Evolutionary conservation across 2,113 vertebrate genomes (phyloP).

Genomic region (Marcusenius ussheri): DNA sequence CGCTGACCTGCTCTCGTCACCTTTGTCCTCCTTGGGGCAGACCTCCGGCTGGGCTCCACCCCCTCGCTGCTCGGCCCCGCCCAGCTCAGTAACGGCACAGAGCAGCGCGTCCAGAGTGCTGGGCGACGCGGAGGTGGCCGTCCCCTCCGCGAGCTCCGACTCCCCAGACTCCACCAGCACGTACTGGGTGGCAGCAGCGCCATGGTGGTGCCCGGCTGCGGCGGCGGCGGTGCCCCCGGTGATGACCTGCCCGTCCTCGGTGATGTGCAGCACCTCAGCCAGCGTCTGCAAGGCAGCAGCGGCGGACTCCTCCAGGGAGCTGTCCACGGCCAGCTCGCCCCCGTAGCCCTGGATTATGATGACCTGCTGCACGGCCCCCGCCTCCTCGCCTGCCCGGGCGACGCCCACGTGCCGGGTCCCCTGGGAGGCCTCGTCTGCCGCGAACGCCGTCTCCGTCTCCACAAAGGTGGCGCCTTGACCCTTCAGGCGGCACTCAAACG

Average conservation of each 20-base stretch:
- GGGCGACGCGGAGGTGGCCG: slow-evolving; percentile 63
- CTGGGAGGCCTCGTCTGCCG: slow-evolving; percentile 51
- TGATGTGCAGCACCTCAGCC: slow-evolving; percentile 90
- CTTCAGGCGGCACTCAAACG: slow-evolving; percentile 92
- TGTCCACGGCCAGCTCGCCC: slow-evolving; percentile 70
- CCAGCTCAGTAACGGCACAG: slow-evolving; percentile 84
- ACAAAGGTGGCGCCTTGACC: slow-evolving; percentile 92
- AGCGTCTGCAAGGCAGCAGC: slow-evolving; percentile 89
- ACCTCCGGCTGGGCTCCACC: slow-evolving; percentile 40
- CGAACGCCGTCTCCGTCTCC: slow-evolving; percentile 69
- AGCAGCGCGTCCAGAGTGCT: slow-evolving; percentile 85
- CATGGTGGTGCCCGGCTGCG: slow-evolving; percentile 50
- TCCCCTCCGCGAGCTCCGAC: slow-evolving; percentile 27
- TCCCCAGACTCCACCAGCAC: slow-evolving; percentile 76
- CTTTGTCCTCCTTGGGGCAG: slow-evolving; percentile 45
- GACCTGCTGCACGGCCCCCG: slow-evolving; percentile 75
- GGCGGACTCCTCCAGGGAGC: slow-evolving; percentile 83
- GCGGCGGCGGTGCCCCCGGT: slow-evolving; percentile 54
- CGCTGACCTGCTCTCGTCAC: neutral
- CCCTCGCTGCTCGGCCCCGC: slow-evolving; percentile 58
- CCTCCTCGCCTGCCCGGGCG: slow-evolving; percentile 28
- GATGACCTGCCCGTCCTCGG: slow-evolving; percentile 85
- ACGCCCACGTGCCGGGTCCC: slow-evolving; percentile 20
- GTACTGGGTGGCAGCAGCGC: slow-evolving; percentile 72
- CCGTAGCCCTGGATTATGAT: slow-evolving; percentile 92